Evolutionary conservation across 53 echinoderm and acorn worm genomes (phyloP).

Genomic region (Glandiceps talaboti): DNA sequence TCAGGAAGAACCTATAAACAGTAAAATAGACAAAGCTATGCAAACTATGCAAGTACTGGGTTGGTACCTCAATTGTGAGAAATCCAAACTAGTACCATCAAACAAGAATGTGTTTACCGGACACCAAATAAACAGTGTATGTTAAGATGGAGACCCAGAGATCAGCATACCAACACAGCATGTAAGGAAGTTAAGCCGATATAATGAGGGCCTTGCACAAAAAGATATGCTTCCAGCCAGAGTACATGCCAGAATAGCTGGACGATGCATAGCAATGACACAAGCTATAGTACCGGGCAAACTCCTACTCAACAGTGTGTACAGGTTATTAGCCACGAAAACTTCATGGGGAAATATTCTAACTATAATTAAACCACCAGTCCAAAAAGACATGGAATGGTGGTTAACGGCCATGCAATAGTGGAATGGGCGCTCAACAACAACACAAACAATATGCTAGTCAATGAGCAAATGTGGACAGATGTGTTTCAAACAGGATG

Average conservation of each 20-base stretch:
- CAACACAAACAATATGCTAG: conserved; percentile 1
- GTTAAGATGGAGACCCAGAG: neutral
- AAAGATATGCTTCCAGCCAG: too few relatives aligned
- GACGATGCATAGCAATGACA: too few relatives aligned
- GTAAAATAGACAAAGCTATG: too few relatives aligned
- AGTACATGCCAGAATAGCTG: too few relatives aligned
- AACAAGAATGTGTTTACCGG: neutral
- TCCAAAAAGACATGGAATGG: neutral
- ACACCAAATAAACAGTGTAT: neutral
- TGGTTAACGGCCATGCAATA: neutral
- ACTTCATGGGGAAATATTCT: conserved; percentile 19
- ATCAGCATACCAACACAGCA: neutral
- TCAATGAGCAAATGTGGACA: neutral
- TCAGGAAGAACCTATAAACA: too few relatives aligned
- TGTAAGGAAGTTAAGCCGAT: neutral
- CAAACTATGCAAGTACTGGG: too few relatives aligned
- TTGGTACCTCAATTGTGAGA: too few relatives aligned
- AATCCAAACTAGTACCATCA: too few relatives aligned
- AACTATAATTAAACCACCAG: conserved; percentile 1
- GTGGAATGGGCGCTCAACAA: neutral
- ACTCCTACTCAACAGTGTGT: too few relatives aligned
- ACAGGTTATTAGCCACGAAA: neutral
- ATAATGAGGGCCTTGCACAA: too few relatives aligned
- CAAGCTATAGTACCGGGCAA: too few relatives aligned
- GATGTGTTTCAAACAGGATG: neutral